Base-by-base conservation (phyloP, 2,113 vertebrate species). In the Lophochroa leadbeateri region DNA sequence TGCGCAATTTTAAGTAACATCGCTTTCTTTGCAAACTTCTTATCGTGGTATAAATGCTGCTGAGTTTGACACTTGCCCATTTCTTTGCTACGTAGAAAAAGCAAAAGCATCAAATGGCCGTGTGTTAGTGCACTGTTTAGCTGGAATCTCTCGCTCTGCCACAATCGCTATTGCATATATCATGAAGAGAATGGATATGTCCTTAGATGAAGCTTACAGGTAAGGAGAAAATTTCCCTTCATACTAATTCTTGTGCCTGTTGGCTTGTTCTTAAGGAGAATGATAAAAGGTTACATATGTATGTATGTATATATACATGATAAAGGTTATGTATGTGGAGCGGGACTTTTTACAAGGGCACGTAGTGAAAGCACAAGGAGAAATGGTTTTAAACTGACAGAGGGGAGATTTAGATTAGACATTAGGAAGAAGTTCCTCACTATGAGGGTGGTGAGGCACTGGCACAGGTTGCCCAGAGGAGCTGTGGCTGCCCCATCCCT, bases 131-230 rank as follows among this genome's bases (percentile, higher is more conserved):
- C 98, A 98, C 96, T 98, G 98, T 11, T 75, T 98, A 46, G 98
- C 98, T 10, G 98, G 98, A 39, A 98, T 98, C 74, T 98, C 98
- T 7, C 98, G 98, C 47, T 98, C 98, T 0, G 98, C 98, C 88
- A 98, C 98, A 17, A 98, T 98, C 10, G 98, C 98, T 23, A 98
- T 98, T 11, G 98, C 98, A 28, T 98, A 98, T 72, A 98, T 98
- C 88, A 98, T 98, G 98, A 98, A 98, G 95, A 98, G 98, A 94
- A 98, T 98, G 98, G 98, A 98, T 44, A 98, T 98, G 98, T 98
- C 98, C 77, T 70, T 98, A 71, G 98, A 98, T 25, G 98, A 98
- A 96, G 98, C 98, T 65, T 98, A 98, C 96, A 98, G 98, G 98
- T 98, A 97, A 98, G 96, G 46, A 60, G 60, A 43, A 52, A 23